phyloP scores from a whole-genome alignment of 2,888 invertebrate genomes.

The Thereva unica region DNA sequence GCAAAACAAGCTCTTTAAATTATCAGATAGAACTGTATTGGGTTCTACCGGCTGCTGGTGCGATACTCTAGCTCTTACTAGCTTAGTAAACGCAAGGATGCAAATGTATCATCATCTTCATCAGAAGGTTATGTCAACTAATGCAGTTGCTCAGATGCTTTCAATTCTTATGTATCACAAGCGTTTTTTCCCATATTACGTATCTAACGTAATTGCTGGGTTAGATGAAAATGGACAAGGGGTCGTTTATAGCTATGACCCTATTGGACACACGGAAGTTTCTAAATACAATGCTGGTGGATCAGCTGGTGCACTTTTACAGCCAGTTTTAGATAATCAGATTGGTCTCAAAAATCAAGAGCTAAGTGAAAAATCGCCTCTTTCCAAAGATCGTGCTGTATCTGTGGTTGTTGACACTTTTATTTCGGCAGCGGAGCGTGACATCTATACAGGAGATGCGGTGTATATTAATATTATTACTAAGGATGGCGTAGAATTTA shows the following conservation, averaged over 20 bases:
- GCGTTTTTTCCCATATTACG: slow-evolving; percentile 98
- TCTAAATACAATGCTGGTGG: slow-evolving; percentile 87
- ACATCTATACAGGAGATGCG: slow-evolving; percentile 95
- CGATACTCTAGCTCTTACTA: slow-evolving; percentile 88
- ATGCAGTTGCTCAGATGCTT: slow-evolving; percentile 93
- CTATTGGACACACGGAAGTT: slow-evolving; percentile 92
- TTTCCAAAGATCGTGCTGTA: slow-evolving; percentile 81
- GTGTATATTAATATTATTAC: slow-evolving; percentile 86
- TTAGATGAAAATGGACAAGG: slow-evolving; percentile 92
- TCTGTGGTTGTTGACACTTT: slow-evolving; percentile 92
- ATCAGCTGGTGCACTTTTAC: slow-evolving; percentile 85
- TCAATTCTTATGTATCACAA: slow-evolving; percentile 95
- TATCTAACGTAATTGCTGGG: slow-evolving; percentile 92
- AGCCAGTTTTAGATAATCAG: slow-evolving; percentile 96
- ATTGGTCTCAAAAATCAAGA: slow-evolving; percentile 87
- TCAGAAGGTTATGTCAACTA: slow-evolving; percentile 87
- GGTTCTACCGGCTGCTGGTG: slow-evolving; percentile 98
- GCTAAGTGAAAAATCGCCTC: slow-evolving; percentile 59
- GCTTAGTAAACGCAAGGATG: slow-evolving; percentile 81
- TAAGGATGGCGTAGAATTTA: slow-evolving; percentile 76
- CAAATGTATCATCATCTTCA: slow-evolving; percentile 96
- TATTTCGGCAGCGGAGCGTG: slow-evolving; percentile 96
- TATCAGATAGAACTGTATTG: slow-evolving; percentile 84
- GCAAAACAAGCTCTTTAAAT: slow-evolving; percentile 82
- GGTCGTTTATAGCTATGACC: slow-evolving; percentile 95